These are phyloP conservation scores for Amblyteles armatorius DNA, from an alignment of 2,888 invertebrate genomes.

Conservation along the genomic window DNA sequence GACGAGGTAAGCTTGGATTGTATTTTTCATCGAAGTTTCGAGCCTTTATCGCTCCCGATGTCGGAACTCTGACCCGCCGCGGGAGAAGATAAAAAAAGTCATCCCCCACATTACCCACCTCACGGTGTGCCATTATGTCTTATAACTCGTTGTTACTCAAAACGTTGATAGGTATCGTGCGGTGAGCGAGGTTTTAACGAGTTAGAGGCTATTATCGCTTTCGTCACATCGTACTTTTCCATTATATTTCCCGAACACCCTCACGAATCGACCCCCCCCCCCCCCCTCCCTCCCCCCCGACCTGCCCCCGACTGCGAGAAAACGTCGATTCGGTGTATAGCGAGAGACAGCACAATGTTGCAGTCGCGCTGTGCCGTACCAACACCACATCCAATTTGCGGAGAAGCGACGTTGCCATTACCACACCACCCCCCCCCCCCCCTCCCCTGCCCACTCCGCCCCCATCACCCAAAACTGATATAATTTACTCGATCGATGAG, in stretches of 20 bases:
- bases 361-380: not conserved
- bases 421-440: not conserved
- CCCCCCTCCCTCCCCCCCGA: not conserved
- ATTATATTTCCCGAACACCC: constrained; percentile 35
- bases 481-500: constrained; percentile 65
- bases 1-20: not conserved
- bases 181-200: constrained; percentile 25
- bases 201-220: constrained; percentile 17
- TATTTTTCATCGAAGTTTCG: constrained; percentile 9
- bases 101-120: constrained; percentile 3
- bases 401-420: constrained; percentile 5
- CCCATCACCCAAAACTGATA: constrained; percentile 51
- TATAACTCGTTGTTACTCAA: constrained; percentile 43
- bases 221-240: constrained; percentile 42
- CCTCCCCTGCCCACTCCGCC: not conserved
- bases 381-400: constrained; percentile 54
- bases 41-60: not conserved
- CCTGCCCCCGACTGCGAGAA: not conserved
- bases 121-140: constrained; percentile 20
- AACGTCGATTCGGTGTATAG: not conserved
- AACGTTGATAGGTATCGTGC: constrained; percentile 35
- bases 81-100: not conserved
- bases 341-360: not conserved
- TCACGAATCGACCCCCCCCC: not conserved
- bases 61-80: not conserved